Evolutionary conservation across 2,888 invertebrate species (phyloP).

Genomic region (Metallyticus violacea): DNA sequence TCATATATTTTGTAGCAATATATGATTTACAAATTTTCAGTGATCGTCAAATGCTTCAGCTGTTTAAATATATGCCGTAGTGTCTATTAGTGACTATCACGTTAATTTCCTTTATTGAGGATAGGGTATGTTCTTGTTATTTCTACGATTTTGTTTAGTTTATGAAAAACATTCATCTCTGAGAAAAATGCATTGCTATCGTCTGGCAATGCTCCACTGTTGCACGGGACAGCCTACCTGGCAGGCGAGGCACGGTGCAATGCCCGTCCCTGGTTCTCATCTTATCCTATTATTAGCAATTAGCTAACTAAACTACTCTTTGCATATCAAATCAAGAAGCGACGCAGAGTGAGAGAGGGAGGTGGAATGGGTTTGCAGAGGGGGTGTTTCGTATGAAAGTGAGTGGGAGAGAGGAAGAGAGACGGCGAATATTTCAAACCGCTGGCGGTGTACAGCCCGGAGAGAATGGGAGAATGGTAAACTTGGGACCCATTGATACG

Average conservation of each 20-base stretch:
- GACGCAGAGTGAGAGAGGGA: slow-evolving; percentile 4
- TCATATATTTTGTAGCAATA: too few relatives aligned
- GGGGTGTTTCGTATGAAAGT: not conserved
- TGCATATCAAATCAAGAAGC: slow-evolving; percentile 35
- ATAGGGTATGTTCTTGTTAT: too few relatives aligned
- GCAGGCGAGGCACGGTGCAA: not conserved
- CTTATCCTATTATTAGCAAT: slow-evolving; percentile 37
- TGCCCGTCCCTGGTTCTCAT: slow-evolving; percentile 19
- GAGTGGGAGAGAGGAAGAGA: slow-evolving; percentile 4
- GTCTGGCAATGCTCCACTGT: not conserved
- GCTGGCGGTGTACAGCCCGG: not conserved
- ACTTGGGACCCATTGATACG: slow-evolving; percentile 37
- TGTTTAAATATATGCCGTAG: too few relatives aligned
- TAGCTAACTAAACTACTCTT: slow-evolving; percentile 36
- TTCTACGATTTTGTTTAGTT: too few relatives aligned
- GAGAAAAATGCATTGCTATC: not conserved
- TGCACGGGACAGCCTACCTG: not conserved
- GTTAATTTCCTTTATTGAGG: too few relatives aligned
- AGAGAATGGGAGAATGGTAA: slow-evolving; percentile 31
- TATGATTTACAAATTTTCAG: too few relatives aligned
- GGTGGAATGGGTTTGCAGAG: not conserved
- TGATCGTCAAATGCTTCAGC: too few relatives aligned
- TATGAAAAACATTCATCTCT: not conserved
- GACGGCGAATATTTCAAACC: not conserved
- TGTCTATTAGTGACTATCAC: too few relatives aligned